Evolutionary conservation across 2,888 invertebrate species (phyloP).

Genomic region (Ellobium chinense): DNA sequence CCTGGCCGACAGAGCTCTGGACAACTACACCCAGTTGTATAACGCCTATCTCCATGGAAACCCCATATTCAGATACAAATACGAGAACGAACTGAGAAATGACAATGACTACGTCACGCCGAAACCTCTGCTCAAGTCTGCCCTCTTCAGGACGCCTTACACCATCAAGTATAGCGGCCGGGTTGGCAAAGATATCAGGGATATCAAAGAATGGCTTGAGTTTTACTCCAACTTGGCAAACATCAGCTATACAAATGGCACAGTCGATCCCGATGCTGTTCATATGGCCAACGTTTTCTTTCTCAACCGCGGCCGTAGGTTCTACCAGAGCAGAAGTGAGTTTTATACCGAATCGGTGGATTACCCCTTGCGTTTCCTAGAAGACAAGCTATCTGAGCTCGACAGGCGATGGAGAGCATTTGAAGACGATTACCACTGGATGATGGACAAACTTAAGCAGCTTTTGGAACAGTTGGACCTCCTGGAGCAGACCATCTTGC

Average conservation of each 20-base stretch:
- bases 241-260: slow-evolving; percentile 45
- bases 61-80: slow-evolving; percentile 61
- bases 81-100: slow-evolving; percentile 48
- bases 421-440: slow-evolving; percentile 31
- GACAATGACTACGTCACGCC: slow-evolving; percentile 62
- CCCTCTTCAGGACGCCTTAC: slow-evolving; percentile 56
- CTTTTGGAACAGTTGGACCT: neutral
- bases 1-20: slow-evolving; percentile 55
- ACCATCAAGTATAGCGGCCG: neutral
- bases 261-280: slow-evolving; percentile 52
- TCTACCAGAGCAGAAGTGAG: slow-evolving; percentile 59
- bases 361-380: slow-evolving; percentile 55
- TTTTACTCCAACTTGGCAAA: slow-evolving; percentile 49
- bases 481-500: neutral
- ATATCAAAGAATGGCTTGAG: neutral
- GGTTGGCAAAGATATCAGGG: neutral
- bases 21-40: slow-evolving; percentile 60
- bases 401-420: slow-evolving; percentile 51
- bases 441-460: slow-evolving; percentile 49
- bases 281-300: slow-evolving; percentile 50
- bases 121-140: slow-evolving; percentile 57
- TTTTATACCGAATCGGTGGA: slow-evolving; percentile 64
- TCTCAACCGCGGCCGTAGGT: slow-evolving; percentile 54
- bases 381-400: slow-evolving; percentile 50
- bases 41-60: slow-evolving; percentile 60